Base-by-base conservation (phyloP, 1,140 invertebrate genomes). In the Psix sp. region DNA sequence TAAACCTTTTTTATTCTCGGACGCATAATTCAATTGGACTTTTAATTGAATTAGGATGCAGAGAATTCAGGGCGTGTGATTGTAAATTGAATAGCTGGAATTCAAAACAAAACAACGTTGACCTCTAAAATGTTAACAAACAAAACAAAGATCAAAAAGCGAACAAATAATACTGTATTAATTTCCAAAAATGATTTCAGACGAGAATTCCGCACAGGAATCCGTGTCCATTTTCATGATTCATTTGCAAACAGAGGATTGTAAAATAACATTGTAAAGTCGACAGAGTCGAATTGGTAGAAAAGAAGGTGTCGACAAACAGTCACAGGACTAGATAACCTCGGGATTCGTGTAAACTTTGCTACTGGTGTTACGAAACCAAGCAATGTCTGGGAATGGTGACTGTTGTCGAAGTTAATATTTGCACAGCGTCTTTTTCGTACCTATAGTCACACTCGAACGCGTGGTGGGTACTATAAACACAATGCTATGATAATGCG, bases 331-430 rank as follows among this genome's bases (percentile, higher is more conserved):
- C 74, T 70, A 73, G 68, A 72, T 76, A 76, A 77, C 74, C 60
- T 77, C 60, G 74, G 68, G 57, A 73, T 66, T 62, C 65, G 70
- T 66, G 74, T 70, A 73, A 77, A 77, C 74, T 63, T 62, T 48
- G 68, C 74, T 77, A 73, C 74, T 59, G 60, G 74, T 72, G 68
- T 77, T 77, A 77, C 74, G 68, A 77, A 77, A 77, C 70, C 68
- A 67, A 77, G 65, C 74, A 68, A 56, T 49, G 74, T 76, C 68
- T 70, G 74, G 60, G 65, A 77, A 65, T 65, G 65, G 54, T 76
- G 51, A 65, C 68, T 76, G 74, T 76, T 76, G 74, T 76, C 68
- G 48, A 39, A 73, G 74, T 70, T 73, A 77, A 77, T 77, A 77
- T 77, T 77, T 77, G 70, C 65, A 70, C 70, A 73, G 70, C 66